phyloP scores from a whole-genome alignment of 1,140 invertebrate genomes.

The Achatina immaculata region DNA sequence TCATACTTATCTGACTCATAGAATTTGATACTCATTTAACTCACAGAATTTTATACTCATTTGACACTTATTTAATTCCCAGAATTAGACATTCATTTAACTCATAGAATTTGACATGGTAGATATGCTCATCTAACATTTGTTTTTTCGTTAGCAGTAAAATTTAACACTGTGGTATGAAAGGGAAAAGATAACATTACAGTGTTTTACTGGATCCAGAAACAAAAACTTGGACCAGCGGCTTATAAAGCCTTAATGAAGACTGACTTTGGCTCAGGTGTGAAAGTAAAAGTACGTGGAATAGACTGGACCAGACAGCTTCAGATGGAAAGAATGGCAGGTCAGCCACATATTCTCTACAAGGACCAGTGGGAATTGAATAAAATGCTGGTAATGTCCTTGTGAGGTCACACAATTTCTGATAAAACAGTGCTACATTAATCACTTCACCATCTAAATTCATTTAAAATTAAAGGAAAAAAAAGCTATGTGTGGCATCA shows the following conservation, averaged over 20 bases:
- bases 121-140: no score
- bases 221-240: conserved; percentile 61
- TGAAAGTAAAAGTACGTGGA: conserved; percentile 55
- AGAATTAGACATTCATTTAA: no score
- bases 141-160: no score
- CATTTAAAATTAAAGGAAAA: background rate
- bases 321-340: conserved; percentile 63
- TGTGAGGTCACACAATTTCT: no score
- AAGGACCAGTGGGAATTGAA: conserved; percentile 69
- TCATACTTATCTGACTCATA: no score
- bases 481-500: no score
- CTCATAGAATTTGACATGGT: no score
- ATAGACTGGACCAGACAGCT: conserved; percentile 66
- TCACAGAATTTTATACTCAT: no score
- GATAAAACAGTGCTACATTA: background rate
- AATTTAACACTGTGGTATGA: no score
- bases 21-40: no score
- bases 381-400: conserved; percentile 57
- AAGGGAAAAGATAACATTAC: background rate
- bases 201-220: conserved; percentile 39
- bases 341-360: conserved; percentile 65
- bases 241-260: conserved; percentile 57
- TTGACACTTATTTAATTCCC: no score
- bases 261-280: conserved; percentile 55
- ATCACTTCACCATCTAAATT: background rate